Conservation (phyloP, 2,113 vertebrate genomes). For the Thryonomys swinderianus region DNA sequence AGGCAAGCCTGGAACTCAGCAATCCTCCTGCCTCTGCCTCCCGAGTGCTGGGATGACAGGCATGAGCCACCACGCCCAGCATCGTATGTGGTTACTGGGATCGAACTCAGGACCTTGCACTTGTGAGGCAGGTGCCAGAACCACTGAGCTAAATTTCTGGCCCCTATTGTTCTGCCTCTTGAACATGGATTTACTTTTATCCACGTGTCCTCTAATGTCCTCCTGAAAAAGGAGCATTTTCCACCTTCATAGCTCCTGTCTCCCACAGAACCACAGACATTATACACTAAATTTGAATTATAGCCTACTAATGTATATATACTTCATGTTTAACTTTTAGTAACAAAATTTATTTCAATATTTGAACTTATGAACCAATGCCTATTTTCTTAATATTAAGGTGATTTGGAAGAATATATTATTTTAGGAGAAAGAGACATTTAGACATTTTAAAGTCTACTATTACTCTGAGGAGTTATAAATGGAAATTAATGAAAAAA, state of each 20-base stretch:
- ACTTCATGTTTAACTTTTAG: neutral
- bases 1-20: too few species aligned
- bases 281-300: neutral
- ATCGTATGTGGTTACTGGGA: too few species aligned
- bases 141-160: too few species aligned
- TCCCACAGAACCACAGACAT: neutral
- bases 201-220: neutral
- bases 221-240: neutral
- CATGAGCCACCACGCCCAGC: too few species aligned
- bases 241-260: neutral
- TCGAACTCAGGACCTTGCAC: too few species aligned
- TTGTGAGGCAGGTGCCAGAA: too few species aligned
- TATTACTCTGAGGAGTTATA: neutral
- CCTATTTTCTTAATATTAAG: conserved; percentile 32
- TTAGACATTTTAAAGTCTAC: conserved; percentile 19
- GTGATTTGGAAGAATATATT: conserved; percentile 19
- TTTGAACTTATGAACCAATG: neutral
- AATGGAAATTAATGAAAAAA: neutral
- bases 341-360: neutral
- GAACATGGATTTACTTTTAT: neutral
- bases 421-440: neutral
- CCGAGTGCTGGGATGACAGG: too few species aligned
- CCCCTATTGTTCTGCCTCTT: neutral
- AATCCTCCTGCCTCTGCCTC: too few species aligned
- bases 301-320: neutral